phyloP scores from a whole-genome alignment of 2,797 vertebrate genomes.

The Pangasius djambal region DNA sequence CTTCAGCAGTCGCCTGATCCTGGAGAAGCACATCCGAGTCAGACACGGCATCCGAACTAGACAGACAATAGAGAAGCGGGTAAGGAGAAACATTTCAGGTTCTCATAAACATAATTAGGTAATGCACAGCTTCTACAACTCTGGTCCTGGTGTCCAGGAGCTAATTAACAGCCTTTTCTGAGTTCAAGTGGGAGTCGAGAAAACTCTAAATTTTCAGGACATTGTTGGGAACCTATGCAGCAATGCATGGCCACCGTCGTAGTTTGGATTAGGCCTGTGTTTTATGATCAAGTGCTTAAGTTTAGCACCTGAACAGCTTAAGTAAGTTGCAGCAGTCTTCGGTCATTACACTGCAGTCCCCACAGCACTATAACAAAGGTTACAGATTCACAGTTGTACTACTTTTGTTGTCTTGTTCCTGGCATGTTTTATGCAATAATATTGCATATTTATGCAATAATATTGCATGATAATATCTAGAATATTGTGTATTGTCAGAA shows the following conservation, averaged over 20 bases:
- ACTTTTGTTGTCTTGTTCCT: neutral
- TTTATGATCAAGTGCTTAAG: neutral
- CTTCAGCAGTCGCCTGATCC: slow-evolving; percentile 91
- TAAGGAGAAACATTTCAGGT: slow-evolving; percentile 54
- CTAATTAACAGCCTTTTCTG: neutral
- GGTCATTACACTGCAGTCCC: neutral
- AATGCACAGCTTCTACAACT: neutral
- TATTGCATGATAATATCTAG: neutral
- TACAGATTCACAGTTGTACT: neutral
- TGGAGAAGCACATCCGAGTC: slow-evolving; percentile 94
- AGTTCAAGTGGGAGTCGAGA: neutral
- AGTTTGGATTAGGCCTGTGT: neutral
- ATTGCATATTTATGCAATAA: neutral
- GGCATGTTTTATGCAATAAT: neutral
- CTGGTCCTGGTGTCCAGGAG: neutral
- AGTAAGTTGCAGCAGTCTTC: neutral
- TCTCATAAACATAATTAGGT: neutral
- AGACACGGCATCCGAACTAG: slow-evolving; percentile 81
- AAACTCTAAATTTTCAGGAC: neutral
- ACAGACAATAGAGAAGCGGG: slow-evolving; percentile 69
- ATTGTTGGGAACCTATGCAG: neutral
- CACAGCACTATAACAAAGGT: neutral
- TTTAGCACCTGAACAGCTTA: neutral
- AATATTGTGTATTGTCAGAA: slow-evolving; percentile 41
- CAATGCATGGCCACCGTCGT: neutral